Percentiles rank a stretch among this genome's conserved stretches.
Conservation (phyloP, 2,888 invertebrate genomes). For the Plemyria rubiginata region DNA sequence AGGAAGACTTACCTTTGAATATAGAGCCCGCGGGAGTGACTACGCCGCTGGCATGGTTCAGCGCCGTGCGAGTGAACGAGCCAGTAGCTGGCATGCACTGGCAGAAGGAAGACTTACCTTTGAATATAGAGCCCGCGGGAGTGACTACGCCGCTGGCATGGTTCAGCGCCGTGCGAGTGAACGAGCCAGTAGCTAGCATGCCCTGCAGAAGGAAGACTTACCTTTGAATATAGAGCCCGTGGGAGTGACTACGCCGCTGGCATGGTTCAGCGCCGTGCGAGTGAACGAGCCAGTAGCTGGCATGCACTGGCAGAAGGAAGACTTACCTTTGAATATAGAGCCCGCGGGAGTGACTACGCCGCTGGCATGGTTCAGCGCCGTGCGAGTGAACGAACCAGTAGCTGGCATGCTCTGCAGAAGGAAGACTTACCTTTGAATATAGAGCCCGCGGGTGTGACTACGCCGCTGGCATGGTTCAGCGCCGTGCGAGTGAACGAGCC, state of each 20-base stretch:
- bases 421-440: slow-evolving; percentile 90
- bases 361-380: too few relatives aligned
- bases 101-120: too few relatives aligned
- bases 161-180: too few relatives aligned
- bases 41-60: slow-evolving; percentile 96
- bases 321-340: too few relatives aligned
- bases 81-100: slow-evolving; percentile 94
- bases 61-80: slow-evolving; percentile 94
- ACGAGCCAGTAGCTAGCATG: too few relatives aligned
- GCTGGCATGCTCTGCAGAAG: too few relatives aligned
- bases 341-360: too few relatives aligned
- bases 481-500: slow-evolving; percentile 95
- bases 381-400: too few relatives aligned
- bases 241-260: slow-evolving; percentile 94
- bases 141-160: too few relatives aligned
- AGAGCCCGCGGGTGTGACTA: slow-evolving; percentile 92
- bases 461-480: slow-evolving; percentile 96
- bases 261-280: slow-evolving; percentile 95
- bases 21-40: slow-evolving; percentile 92
- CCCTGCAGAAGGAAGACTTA: too few relatives aligned
- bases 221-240: slow-evolving; percentile 92
- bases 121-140: too few relatives aligned
- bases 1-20: too few relatives aligned
- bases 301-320: slow-evolving; percentile 94
- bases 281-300: slow-evolving; percentile 95